These are phyloP conservation scores for Portevinia maculata DNA, from an alignment of 2,888 invertebrate species.

Conservation along the genomic window DNA sequence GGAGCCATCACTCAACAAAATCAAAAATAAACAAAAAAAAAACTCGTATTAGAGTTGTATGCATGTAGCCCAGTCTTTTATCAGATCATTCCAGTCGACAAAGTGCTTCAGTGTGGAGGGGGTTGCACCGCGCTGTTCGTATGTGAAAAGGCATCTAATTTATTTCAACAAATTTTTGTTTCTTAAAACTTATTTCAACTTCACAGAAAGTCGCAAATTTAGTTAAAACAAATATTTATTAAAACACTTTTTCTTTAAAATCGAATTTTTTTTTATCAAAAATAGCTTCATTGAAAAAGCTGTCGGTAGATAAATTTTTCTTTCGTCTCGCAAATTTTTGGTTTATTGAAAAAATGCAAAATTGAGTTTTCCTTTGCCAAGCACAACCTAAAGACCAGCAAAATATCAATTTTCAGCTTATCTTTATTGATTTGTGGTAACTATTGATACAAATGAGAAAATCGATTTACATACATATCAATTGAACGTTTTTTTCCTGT, in stretches of 20 bases:
- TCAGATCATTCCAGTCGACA: slow-evolving; percentile 41
- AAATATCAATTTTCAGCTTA: slow-evolving; percentile 8
- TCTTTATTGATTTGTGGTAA: slow-evolving; percentile 51
- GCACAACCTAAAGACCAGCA: slow-evolving; percentile 6
- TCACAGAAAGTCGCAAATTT: slow-evolving; percentile 13
- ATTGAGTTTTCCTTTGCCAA: slow-evolving; percentile 15
- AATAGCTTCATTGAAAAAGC: slow-evolving; percentile 46
- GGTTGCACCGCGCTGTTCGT: slow-evolving; percentile 24
- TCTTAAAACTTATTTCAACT: slow-evolving; percentile 25
- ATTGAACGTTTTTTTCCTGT: slow-evolving; percentile 21
- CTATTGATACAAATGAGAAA: slow-evolving; percentile 28
- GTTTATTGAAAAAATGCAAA: slow-evolving; percentile 47
- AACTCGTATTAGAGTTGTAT: no score
- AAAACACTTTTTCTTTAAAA: slow-evolving; percentile 1
- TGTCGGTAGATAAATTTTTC: slow-evolving; percentile 55
- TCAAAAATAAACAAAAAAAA: slow-evolving; percentile 31
- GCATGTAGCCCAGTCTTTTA: no score
- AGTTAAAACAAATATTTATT: slow-evolving; percentile 4
- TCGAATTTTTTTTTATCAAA: slow-evolving; percentile 9
- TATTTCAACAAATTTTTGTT: slow-evolving; percentile 5
- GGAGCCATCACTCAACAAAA: slow-evolving; percentile 2
- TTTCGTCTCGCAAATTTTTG: slow-evolving; percentile 57
- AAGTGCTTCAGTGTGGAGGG: slow-evolving; percentile 25
- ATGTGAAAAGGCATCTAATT: slow-evolving; percentile 10
- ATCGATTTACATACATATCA: slow-evolving; percentile 60